A percentile compares a stretch with the other conserved stretches of the same genome.
Conservation (phyloP, 1,140 invertebrate species). For the Melitaea cinxia region DNA sequence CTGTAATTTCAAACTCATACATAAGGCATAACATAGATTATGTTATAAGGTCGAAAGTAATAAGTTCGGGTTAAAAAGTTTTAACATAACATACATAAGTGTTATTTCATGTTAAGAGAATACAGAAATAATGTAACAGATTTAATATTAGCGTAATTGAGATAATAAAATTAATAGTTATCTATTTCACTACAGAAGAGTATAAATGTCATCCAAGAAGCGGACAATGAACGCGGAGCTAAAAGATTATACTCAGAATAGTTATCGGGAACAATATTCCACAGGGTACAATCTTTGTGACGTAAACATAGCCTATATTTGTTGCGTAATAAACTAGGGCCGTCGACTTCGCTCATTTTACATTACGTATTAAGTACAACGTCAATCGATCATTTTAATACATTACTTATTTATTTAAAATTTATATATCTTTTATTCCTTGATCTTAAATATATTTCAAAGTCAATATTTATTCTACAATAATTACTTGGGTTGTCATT, state of each 20-base stretch:
- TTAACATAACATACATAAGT: too few species aligned
- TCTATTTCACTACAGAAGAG: conserved; percentile 3
- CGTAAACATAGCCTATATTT: conserved; percentile 14
- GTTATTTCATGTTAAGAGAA: too few species aligned
- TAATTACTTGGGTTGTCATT: too few species aligned
- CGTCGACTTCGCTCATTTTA: conserved; percentile 12
- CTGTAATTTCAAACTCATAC: too few species aligned
- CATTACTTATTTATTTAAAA: conserved; percentile 1
- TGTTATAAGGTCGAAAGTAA: too few species aligned
- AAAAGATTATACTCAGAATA: neutral
- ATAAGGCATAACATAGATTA: too few species aligned
- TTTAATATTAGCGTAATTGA: too few species aligned
- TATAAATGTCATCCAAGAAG: neutral
- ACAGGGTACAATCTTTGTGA: conserved; percentile 11
- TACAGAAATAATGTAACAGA: too few species aligned
- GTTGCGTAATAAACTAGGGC: conserved; percentile 7
- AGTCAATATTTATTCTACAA: too few species aligned
- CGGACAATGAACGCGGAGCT: neutral
- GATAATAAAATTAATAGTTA: neutral
- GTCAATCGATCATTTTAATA: conserved; percentile 2
- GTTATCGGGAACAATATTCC: conserved; percentile 6
- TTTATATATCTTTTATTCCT: neutral
- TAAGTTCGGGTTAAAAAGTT: too few species aligned
- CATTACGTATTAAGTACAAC: conserved; percentile 1
- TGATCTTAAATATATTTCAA: too few species aligned